These are phyloP conservation scores for Coelopa pilipes DNA, from an alignment of 2,888 invertebrate genomes.

Conservation along the genomic window DNA sequence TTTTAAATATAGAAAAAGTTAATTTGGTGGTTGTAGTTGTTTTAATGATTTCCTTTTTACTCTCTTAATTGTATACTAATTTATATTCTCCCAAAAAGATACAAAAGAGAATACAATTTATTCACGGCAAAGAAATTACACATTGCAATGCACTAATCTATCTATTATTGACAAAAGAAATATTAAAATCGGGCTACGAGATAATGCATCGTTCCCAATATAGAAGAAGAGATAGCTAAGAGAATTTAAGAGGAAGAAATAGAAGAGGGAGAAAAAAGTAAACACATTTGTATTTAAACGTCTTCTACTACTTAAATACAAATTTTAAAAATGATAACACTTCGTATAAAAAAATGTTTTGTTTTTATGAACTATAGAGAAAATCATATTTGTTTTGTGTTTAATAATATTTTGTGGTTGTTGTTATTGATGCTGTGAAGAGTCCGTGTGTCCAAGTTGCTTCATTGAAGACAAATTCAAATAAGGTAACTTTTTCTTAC, in stretches of 20 bases:
- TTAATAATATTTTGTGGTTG: not conserved
- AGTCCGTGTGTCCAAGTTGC: not conserved
- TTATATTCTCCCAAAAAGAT: conserved; percentile 3
- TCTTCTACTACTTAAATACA: conserved; percentile 26
- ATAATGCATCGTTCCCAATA: not conserved
- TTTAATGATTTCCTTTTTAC: conserved; percentile 27
- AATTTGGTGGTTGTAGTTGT: conserved; percentile 39
- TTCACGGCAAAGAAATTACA: too few species aligned
- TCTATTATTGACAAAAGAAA: too few species aligned
- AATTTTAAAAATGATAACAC: conserved; percentile 20
- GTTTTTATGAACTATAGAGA: conserved; percentile 32
- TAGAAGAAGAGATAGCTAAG: not conserved
- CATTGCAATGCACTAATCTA: too few species aligned
- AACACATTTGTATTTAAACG: conserved; percentile 2
- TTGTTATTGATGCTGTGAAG: not conserved
- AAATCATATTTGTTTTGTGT: conserved; percentile 13
- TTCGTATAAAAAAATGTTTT: conserved; percentile 29
- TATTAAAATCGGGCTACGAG: not conserved
- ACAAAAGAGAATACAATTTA: conserved; percentile 3
- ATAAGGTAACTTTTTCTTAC: not conserved
- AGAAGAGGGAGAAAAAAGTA: not conserved
- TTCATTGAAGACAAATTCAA: not conserved
- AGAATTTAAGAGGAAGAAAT: not conserved
- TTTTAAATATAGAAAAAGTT: conserved; percentile 32
- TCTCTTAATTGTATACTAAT: conserved; percentile 12